Evolutionary conservation across 2,113 vertebrate genomes (phyloP).

Genomic region (Eolophus roseicapilla): DNA sequence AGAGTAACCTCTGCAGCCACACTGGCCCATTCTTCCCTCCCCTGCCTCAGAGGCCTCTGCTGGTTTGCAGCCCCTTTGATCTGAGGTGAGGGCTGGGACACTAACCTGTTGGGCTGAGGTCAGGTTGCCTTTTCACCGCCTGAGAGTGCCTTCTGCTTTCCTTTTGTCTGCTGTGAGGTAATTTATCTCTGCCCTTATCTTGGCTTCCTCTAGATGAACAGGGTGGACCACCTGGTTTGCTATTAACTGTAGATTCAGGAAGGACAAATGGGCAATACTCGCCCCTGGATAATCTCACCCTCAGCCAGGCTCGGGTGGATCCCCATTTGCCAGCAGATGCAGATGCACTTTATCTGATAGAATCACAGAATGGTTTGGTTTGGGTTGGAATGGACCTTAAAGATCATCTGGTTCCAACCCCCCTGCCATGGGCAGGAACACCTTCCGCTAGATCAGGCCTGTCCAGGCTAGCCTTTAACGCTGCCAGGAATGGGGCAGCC

Average conservation of each 20-base stretch:
- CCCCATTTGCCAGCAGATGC: not conserved
- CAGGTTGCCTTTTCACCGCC: accelerated
- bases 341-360: not conserved
- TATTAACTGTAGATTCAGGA: not conserved
- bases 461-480: not conserved
- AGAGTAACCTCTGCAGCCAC: too few relatives aligned
- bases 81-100: not conserved
- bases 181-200: not conserved
- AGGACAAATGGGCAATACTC: not conserved
- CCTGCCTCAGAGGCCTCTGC: accelerated
- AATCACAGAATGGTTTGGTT: not conserved
- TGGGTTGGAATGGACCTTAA: not conserved
- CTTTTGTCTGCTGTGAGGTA: not conserved
- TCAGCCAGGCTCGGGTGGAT: not conserved
- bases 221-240: not conserved
- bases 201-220: not conserved
- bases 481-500: not conserved
- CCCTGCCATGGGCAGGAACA: not conserved
- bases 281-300: not conserved
- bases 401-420: not conserved
- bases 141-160: not conserved
- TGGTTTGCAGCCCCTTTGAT: not conserved
- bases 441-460: not conserved
- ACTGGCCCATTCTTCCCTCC: not conserved
- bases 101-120: accelerated